Evolutionary conservation across 2,797 vertebrate genomes (phyloP).

Genomic region (Cyclopterus lumpus): DNA sequence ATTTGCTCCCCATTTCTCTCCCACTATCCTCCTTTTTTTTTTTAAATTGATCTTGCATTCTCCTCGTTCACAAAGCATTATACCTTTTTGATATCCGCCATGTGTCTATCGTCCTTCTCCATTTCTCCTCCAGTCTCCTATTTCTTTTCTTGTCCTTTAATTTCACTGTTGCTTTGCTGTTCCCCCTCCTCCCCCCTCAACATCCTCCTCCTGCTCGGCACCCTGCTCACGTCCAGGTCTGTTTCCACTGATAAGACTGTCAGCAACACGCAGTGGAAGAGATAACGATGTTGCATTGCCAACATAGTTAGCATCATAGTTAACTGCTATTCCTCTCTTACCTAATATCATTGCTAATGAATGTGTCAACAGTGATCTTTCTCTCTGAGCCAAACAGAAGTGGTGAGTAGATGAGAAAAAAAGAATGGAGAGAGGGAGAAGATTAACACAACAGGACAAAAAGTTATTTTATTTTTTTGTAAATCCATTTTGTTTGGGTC

Average conservation of each 20-base stretch:
- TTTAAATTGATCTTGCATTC: constrained; percentile 46
- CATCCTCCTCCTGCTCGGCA: constrained; percentile 63
- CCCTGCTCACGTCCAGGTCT: constrained; percentile 77
- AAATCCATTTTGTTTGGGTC: constrained; percentile 44
- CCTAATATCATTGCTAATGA: constrained; percentile 62
- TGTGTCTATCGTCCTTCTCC: constrained; percentile 50
- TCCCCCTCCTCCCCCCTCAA: background rate
- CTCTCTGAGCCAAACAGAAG: constrained; percentile 21
- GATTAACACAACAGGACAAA: constrained; percentile 25
- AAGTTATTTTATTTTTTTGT: constrained; percentile 22
- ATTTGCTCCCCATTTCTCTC: constrained; percentile 33
- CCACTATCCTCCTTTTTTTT: constrained; percentile 20
- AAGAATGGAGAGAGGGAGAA: background rate
- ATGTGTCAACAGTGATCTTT: constrained; percentile 65
- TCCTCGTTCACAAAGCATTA: constrained; percentile 44
- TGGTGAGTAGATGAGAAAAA: background rate
- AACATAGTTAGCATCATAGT: constrained; percentile 66
- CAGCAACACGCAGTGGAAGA: constrained; percentile 39
- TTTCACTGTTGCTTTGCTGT: constrained; percentile 57
- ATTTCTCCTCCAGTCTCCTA: constrained; percentile 41
- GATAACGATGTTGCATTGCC: constrained; percentile 59
- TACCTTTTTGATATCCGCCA: constrained; percentile 57
- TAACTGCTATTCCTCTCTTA: constrained; percentile 54
- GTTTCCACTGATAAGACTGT: constrained; percentile 80
- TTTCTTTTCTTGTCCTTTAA: constrained; percentile 68